Evolutionary conservation across 2,888 invertebrate species (phyloP).

Genomic region (Saturnia japonica): DNA sequence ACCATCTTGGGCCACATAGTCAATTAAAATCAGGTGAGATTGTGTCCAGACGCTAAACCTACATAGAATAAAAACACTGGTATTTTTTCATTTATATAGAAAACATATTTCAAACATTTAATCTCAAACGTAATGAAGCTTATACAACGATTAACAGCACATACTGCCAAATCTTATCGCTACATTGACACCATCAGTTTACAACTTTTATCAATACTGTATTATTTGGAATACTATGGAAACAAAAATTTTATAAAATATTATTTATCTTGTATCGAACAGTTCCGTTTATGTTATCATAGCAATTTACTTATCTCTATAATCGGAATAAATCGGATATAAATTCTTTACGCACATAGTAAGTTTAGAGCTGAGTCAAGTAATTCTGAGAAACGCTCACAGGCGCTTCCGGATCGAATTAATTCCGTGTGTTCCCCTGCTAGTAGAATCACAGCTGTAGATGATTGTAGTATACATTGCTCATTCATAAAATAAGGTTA

Average conservation of each 20-base stretch:
- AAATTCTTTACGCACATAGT: slow-evolving; percentile 18
- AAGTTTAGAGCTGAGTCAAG: slow-evolving; percentile 46
- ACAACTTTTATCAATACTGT: slow-evolving; percentile 4
- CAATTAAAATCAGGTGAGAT: no score
- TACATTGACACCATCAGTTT: not conserved
- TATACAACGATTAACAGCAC: slow-evolving; percentile 20
- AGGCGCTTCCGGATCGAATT: slow-evolving; percentile 49
- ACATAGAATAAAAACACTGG: no score
- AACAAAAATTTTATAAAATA: not conserved
- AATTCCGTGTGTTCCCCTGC: slow-evolving; percentile 43
- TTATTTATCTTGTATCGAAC: not conserved
- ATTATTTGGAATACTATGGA: not conserved
- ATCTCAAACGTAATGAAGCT: not conserved
- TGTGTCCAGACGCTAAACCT: no score
- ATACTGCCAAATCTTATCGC: slow-evolving; percentile 11
- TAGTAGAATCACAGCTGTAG: slow-evolving; percentile 42
- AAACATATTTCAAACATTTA: not conserved
- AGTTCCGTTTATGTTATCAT: slow-evolving; percentile 18
- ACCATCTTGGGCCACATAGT: no score
- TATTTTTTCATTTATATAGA: not conserved
- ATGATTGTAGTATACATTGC: slow-evolving; percentile 45
- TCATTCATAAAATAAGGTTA: slow-evolving; percentile 69
- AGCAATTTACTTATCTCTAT: slow-evolving; percentile 4
- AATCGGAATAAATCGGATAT: slow-evolving; percentile 19
- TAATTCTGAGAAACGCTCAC: slow-evolving; percentile 49